These are phyloP conservation scores for Anomalospiza imberbis DNA, from an alignment of 2,797 vertebrate species.

Conservation along the genomic window DNA sequence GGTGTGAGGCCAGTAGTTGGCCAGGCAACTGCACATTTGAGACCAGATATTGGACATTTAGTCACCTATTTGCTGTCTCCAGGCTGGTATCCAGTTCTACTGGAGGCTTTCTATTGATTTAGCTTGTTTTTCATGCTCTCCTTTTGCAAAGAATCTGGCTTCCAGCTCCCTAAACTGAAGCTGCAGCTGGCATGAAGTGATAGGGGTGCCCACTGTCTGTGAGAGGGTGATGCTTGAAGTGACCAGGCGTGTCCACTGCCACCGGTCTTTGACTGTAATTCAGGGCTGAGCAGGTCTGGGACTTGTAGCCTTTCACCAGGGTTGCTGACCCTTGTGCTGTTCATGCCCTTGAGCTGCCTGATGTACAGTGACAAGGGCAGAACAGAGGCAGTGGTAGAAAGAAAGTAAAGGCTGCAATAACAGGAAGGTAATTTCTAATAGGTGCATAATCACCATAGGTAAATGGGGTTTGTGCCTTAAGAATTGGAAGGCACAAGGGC, in stretches of 20 bases:
- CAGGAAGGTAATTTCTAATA: not conserved
- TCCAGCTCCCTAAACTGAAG: not conserved
- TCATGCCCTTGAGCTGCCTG: not conserved
- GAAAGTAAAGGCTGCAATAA: not conserved
- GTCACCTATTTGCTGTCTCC: not conserved
- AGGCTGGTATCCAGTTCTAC: not conserved
- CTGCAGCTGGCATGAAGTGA: not conserved
- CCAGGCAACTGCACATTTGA: not conserved
- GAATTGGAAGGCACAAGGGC: not conserved
- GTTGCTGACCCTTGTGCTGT: fast-evolving
- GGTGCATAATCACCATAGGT: not conserved
- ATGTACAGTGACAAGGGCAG: fast-evolving
- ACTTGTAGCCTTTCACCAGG: not conserved
- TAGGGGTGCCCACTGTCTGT: not conserved
- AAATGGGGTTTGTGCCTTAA: not conserved
- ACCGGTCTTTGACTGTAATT: fast-evolving
- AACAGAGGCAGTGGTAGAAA: not conserved
- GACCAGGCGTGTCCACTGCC: not conserved
- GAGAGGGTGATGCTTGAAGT: not conserved
- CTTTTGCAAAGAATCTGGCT: not conserved
- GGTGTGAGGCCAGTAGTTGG: not conserved
- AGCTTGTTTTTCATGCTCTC: not conserved
- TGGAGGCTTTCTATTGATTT: not conserved
- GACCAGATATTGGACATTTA: not conserved
- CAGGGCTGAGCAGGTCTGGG: not conserved